phyloP scores from a whole-genome alignment of 2,888 invertebrate genomes.

The Scaptomyza cyrtandrae region DNA sequence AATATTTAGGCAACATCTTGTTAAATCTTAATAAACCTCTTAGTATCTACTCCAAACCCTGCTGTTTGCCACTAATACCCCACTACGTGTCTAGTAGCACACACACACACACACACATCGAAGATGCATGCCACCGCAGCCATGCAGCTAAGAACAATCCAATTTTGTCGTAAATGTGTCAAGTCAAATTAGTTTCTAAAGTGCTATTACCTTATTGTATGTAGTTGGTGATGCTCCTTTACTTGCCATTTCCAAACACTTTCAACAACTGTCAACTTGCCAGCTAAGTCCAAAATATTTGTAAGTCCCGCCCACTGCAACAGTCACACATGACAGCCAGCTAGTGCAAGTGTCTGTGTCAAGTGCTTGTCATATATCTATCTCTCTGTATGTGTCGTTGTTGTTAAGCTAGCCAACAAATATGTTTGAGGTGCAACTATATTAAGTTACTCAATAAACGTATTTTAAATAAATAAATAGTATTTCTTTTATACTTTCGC shows the following conservation, averaged over 20 bases:
- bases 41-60: background rate
- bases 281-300: constrained; percentile 3
- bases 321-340: too few species aligned
- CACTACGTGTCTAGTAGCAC: constrained; percentile 18
- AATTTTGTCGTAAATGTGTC: constrained; percentile 29
- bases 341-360: too few species aligned
- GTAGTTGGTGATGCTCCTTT: constrained; percentile 3
- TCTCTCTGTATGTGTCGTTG: background rate
- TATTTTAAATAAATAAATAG: too few species aligned
- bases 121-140: constrained; percentile 25
- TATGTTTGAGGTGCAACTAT: background rate
- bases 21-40: background rate
- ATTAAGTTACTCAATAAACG: background rate
- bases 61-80: constrained; percentile 14
- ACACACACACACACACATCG: constrained; percentile 16
- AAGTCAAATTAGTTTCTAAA: constrained; percentile 51
- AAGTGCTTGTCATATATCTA: constrained; percentile 43
- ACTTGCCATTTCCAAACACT: constrained; percentile 1
- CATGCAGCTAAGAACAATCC: constrained; percentile 30
- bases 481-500: too few species aligned
- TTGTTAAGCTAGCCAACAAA: background rate
- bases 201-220: constrained; percentile 39
- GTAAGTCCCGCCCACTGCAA: background rate
- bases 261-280: constrained; percentile 36
- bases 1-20: background rate